Base-by-base conservation (phyloP, 1,140 invertebrate species). In the Paraescarpia echinospica region DNA sequence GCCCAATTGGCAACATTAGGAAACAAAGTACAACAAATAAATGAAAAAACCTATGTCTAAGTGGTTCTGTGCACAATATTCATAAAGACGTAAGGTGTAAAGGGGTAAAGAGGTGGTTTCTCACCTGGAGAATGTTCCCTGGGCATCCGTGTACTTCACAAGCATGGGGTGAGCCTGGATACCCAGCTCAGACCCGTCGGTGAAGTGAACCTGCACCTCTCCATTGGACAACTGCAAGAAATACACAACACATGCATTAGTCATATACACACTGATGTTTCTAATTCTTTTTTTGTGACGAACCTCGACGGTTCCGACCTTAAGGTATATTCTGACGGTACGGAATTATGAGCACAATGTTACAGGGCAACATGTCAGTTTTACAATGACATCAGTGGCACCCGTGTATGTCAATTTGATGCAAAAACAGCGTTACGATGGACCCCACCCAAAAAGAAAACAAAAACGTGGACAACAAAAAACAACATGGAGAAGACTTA, bases 151-250 rank as follows among this genome's bases (percentile, higher is more conserved):
- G 35, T 48, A 93, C 77, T 88, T 91, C 22, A 91, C 90, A 9
- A 93, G 31, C 90, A 91, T 93, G 31, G 92, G 90, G 59, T 91
- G 33, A 18, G 95, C 94, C 35, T 95, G 94, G 34, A 96, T 94
- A 18, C 94, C 94, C 18, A 96, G 93, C 91, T 96, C 95, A 34
- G 94, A 95, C 14, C 95, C 95, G 93, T 96, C 96, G 92, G 95
- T 94, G 93, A 95, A 96, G 92, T 95, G 94, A 6, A 96, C 95
- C 94, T 94, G 95, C 27, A 96, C 95, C 91, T 95, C 94, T 18
- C 96, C 96, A 94, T 95, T 95, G 12, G 94, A 94, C 92, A 94
- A 93, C 94, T 95, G 94, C 35, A 94, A 94, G 89, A 35, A 35
- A 90, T 18, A 27, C 27, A 77, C 27, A 2, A 90, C 18, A 22